Percentiles rank a stretch among this genome's conserved stretches.
These are phyloP conservation scores for Tribolium castaneum DNA, from an alignment of 1,140 invertebrate species.

Conservation along the genomic window DNA sequence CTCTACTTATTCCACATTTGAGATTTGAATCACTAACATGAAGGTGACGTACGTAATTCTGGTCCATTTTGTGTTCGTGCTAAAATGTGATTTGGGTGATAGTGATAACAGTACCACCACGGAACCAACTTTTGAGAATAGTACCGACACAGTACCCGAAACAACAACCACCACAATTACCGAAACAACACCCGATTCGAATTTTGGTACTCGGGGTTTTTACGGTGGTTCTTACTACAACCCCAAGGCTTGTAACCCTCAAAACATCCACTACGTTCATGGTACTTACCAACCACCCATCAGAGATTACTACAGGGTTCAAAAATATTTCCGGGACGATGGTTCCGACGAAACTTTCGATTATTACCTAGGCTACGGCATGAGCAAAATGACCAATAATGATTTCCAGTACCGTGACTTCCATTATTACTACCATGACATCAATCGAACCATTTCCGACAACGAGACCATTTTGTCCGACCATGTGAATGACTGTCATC, in stretches of 20 bases:
- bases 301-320: conserved; percentile 12
- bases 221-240: conserved; percentile 18
- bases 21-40: background rate
- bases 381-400: conserved; percentile 8
- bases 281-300: background rate
- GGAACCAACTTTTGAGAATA: background rate
- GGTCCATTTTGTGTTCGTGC: background rate
- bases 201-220: background rate
- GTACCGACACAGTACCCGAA: background rate
- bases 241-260: background rate
- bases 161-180: background rate
- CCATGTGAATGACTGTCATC: background rate
- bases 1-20: background rate
- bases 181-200: background rate
- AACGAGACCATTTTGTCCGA: background rate
- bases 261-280: conserved; percentile 8
- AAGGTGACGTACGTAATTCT: background rate
- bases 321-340: background rate
- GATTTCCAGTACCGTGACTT: background rate
- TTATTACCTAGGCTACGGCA: conserved; percentile 19
- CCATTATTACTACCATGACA: conserved; percentile 16
- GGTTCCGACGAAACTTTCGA: background rate
- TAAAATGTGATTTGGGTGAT: background rate
- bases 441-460: background rate
- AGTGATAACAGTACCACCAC: background rate